A percentile compares a stretch with the other conserved stretches of the same genome.
phyloP scores from a whole-genome alignment of 2,797 vertebrate genomes.

The Setipinna tenuifilis region DNA sequence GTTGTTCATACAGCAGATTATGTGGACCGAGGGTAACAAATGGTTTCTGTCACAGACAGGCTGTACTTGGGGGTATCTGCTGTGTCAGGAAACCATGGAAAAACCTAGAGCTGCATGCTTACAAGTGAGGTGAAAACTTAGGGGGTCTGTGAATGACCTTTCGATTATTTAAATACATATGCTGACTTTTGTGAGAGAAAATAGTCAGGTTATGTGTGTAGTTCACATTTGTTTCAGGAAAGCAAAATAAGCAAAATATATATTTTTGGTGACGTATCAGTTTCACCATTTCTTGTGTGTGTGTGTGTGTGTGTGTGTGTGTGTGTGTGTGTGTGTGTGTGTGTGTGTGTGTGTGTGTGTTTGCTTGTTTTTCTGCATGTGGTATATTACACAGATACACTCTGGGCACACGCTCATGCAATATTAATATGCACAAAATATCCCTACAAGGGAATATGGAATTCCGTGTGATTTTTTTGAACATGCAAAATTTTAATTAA shows the following conservation, averaged over 20 bases:
- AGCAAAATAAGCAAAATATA: background rate
- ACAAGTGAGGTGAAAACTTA: background rate
- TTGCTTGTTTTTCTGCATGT: too few species aligned
- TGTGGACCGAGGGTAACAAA: constrained; percentile 9
- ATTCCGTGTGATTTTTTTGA: background rate
- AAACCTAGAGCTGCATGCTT: background rate
- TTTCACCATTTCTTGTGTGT: background rate
- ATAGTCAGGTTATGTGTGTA: background rate
- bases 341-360: too few species aligned
- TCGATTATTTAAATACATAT: background rate
- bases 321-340: too few species aligned
- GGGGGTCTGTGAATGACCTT: background rate
- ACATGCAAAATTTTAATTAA: background rate
- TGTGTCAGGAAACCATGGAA: background rate
- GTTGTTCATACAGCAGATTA: background rate
- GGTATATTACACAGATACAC: too few species aligned
- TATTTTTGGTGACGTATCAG: background rate
- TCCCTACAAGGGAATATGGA: background rate
- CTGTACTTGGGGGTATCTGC: background rate
- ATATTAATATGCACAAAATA: background rate
- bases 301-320: too few species aligned
- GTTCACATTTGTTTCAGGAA: background rate
- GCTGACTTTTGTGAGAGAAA: background rate
- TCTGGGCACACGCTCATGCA: too few species aligned
- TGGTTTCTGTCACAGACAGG: constrained; percentile 1